Evolutionary conservation across 2,888 invertebrate genomes (phyloP).

Genomic region (Peribatodes rhomboidaria): DNA sequence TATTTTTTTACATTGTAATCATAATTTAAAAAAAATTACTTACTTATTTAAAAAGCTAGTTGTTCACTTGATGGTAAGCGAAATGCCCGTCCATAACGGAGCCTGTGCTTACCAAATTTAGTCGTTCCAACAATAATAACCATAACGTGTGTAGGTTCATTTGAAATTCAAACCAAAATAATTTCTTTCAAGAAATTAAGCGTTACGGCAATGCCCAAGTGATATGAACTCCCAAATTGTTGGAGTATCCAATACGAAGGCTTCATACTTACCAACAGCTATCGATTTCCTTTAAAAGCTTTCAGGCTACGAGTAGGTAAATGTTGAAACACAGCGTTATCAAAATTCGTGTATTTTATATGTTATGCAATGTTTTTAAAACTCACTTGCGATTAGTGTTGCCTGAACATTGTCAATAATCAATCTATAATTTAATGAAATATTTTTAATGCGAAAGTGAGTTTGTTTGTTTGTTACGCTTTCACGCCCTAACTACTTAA

Average conservation of each 20-base stretch:
- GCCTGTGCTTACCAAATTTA: not conserved
- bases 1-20: too few species aligned
- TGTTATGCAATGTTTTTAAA: conserved; percentile 4
- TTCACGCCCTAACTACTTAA: too few species aligned
- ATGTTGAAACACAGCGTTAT: conserved; percentile 31
- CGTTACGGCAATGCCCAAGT: conserved; percentile 12
- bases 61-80: too few species aligned
- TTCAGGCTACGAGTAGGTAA: conserved; percentile 22
- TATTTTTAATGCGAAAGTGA: too few species aligned
- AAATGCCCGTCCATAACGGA: too few species aligned
- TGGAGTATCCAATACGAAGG: conserved; percentile 23
- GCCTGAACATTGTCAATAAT: not conserved
- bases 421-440: too few species aligned
- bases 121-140: not conserved
- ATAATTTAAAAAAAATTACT: too few species aligned
- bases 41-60: too few species aligned
- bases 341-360: conserved; percentile 14
- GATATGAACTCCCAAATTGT: conserved; percentile 21
- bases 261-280: conserved; percentile 34
- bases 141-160: too few species aligned
- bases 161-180: not conserved
- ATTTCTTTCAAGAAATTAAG: not conserved
- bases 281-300: conserved; percentile 50
- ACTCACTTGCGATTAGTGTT: not conserved
- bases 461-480: too few species aligned